Conservation (phyloP, 2,113 vertebrate genomes). For the Mus pahari region DNA sequence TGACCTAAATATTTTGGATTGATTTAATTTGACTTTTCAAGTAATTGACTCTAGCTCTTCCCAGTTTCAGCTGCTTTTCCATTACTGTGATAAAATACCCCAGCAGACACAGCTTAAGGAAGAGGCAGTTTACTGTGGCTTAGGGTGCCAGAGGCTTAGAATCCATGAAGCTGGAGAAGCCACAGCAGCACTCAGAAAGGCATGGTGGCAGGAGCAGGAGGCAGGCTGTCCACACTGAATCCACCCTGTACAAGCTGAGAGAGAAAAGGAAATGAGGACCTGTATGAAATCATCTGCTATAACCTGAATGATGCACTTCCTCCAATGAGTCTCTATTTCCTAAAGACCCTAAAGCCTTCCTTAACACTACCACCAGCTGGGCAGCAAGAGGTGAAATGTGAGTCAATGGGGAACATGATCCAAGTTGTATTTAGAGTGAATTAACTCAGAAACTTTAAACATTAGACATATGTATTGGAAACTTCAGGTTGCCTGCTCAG, state of each 20-base stretch:
- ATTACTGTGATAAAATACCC: neutral
- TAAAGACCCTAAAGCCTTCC: too few species aligned
- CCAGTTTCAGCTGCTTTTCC: neutral
- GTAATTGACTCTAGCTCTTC: neutral
- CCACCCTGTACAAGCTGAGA: neutral
- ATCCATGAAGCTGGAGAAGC: neutral
- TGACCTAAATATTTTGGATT: neutral
- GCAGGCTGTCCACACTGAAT: too few species aligned
- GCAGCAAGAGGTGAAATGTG: too few species aligned
- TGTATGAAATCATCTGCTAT: neutral
- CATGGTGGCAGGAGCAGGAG: neutral
- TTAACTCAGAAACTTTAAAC: neutral
- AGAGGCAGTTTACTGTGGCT: neutral
- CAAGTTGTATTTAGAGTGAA: neutral
- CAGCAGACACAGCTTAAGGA: neutral
- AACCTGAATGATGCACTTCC: neutral
- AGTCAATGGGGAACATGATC: neutral
- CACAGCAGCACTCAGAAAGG: too few species aligned
- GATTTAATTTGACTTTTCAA: neutral
- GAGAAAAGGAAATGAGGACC: neutral
- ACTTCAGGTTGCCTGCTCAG: neutral
- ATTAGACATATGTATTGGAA: neutral
- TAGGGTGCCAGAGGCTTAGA: neutral
- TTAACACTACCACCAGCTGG: neutral
- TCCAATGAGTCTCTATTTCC: neutral